Conservation (phyloP, 1,140 invertebrate species). For the Nilaparvata lugens region DNA sequence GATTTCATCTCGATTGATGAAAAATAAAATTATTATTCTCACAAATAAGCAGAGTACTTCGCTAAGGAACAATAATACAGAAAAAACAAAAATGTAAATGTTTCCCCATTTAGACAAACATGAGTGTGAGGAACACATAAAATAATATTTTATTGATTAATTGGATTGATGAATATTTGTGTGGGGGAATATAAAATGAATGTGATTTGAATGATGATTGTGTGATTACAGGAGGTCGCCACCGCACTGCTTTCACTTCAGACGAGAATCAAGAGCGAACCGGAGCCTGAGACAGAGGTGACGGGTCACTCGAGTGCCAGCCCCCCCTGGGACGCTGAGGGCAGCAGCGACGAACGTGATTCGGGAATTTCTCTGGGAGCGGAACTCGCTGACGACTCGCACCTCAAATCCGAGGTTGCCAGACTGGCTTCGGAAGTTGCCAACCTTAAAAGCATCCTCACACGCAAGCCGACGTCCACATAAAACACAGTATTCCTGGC, state of each 20-base stretch:
- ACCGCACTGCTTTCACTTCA: slow-evolving; percentile 60
- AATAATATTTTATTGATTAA: no score
- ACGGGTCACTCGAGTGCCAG: slow-evolving; percentile 61
- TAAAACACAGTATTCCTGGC: no score
- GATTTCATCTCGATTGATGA: no score
- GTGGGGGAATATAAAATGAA: no score
- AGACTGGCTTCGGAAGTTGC: slow-evolving; percentile 85
- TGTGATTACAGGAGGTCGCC: slow-evolving; percentile 27
- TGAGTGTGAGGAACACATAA: no score
- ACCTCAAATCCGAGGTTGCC: slow-evolving; percentile 76
- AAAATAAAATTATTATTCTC: no score
- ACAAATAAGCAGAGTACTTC: no score
- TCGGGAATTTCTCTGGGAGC: slow-evolving; percentile 75
- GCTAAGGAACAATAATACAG: no score
- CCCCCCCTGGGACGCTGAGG: slow-evolving; percentile 73
- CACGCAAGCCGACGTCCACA: slow-evolving; percentile 18
- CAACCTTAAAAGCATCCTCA: slow-evolving; percentile 58
- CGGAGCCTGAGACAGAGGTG: slow-evolving; percentile 34
- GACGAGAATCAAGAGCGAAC: slow-evolving; percentile 75
- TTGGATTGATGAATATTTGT: no score
- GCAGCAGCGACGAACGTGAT: slow-evolving; percentile 77
- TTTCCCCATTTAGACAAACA: no score
- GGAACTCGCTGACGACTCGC: slow-evolving; percentile 51
- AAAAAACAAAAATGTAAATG: no score
- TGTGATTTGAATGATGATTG: no score